phyloP scores from a whole-genome alignment of 2,113 vertebrate genomes.

The Syngnathus typhle region DNA sequence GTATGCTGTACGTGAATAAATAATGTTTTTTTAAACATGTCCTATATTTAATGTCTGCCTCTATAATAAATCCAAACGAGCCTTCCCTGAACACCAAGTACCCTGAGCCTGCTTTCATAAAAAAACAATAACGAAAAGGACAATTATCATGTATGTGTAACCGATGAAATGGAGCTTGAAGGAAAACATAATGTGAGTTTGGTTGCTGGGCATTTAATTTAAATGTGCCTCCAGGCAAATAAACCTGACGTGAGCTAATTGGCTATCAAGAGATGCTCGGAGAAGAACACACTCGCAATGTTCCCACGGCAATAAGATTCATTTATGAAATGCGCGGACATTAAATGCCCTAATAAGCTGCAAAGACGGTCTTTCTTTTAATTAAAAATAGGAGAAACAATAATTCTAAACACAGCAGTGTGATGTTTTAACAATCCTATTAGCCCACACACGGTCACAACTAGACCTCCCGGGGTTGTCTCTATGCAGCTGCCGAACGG shows the following conservation, averaged over 20 bases:
- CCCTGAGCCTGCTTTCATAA: slow-evolving; percentile 1
- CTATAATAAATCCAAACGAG: neutral
- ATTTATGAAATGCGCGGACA: neutral
- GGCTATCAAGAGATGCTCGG: slow-evolving; percentile 49
- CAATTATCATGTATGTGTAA: slow-evolving; percentile 19
- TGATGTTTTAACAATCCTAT: slow-evolving; percentile 21
- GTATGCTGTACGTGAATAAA: too few species aligned
- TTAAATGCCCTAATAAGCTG: neutral
- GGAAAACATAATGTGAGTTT: slow-evolving; percentile 45
- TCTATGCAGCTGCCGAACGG: slow-evolving; percentile 41
- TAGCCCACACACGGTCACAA: slow-evolving; percentile 45
- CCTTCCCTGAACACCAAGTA: neutral
- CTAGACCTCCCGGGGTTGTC: slow-evolving; percentile 24
- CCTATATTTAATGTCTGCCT: too few species aligned
- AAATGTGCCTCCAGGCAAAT: slow-evolving; percentile 45
- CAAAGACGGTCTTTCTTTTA: neutral
- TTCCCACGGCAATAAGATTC: slow-evolving; percentile 37
- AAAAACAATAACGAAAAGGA: slow-evolving; percentile 13
- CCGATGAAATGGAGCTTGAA: slow-evolving; percentile 11
- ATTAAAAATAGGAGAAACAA: slow-evolving; percentile 6
- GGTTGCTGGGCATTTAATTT: slow-evolving; percentile 26
- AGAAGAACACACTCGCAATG: slow-evolving; percentile 27
- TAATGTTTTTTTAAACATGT: too few species aligned
- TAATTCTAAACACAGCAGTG: slow-evolving; percentile 11
- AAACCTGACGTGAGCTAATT: slow-evolving; percentile 52